A percentile compares a stretch with the other conserved stretches of the same genome.
Evolutionary conservation across 1,140 invertebrate species (phyloP).

Genomic region (Whitmania pigra): DNA sequence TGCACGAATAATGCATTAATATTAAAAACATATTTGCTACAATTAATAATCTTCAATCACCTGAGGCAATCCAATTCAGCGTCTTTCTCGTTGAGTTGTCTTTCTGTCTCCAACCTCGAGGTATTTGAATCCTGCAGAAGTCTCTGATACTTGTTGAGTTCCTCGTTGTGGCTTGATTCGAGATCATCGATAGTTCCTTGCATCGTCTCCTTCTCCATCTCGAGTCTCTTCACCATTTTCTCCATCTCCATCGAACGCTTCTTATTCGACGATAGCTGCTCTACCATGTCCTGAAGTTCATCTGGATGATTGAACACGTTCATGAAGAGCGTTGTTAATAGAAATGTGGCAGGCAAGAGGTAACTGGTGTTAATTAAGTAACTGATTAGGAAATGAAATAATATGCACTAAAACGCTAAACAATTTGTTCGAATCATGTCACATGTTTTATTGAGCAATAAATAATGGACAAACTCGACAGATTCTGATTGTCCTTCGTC

Average conservation of each 20-base stretch:
- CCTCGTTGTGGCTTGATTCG: conserved; percentile 90
- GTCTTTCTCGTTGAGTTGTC: conserved; percentile 93
- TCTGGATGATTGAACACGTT: conserved; percentile 43
- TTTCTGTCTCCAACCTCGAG: conserved; percentile 94
- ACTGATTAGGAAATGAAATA: too few relatives aligned
- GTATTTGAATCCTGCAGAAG: conserved; percentile 91
- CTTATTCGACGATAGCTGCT: conserved; percentile 96
- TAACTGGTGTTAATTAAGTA: too few relatives aligned
- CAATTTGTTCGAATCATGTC: too few relatives aligned
- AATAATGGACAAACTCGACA: conserved; percentile 53
- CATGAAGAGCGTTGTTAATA: too few relatives aligned
- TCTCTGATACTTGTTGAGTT: conserved; percentile 55
- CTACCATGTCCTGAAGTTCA: conserved; percentile 95
- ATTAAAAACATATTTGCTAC: too few relatives aligned
- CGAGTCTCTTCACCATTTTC: conserved; percentile 89
- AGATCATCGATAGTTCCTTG: conserved; percentile 97
- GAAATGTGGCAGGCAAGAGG: too few relatives aligned
- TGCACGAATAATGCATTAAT: too few relatives aligned
- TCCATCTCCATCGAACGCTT: conserved; percentile 84
- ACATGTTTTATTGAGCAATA: too few relatives aligned
- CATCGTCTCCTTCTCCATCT: conserved; percentile 97
- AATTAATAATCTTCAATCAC: neutral
- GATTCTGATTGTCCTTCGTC: conserved; percentile 96
- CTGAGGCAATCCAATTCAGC: conserved; percentile 89
- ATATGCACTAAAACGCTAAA: too few relatives aligned